Percentiles rank a stretch among this genome's conserved stretches.
These are phyloP conservation scores for Pantherophis guttatus DNA, from an alignment of 2,113 vertebrate genomes.

Conservation along the genomic window DNA sequence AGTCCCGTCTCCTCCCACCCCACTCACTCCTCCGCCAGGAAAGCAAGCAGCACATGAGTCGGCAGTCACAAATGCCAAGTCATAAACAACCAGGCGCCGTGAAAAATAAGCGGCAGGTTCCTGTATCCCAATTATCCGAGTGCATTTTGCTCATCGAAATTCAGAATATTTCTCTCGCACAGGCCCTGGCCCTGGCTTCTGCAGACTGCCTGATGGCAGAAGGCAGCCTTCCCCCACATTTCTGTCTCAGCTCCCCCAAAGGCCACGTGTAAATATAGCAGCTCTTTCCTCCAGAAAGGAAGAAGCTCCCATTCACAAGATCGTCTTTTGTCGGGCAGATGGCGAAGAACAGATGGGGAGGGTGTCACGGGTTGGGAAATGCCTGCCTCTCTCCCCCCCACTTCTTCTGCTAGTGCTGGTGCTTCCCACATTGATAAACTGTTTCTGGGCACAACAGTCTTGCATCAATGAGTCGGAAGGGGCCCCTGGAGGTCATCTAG, in stretches of 20 bases:
- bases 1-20: background rate
- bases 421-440: background rate
- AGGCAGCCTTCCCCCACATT: background rate
- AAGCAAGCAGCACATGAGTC: background rate
- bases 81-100: background rate
- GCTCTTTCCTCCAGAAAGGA: background rate
- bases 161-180: background rate
- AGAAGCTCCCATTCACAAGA: background rate
- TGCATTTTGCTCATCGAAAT: background rate
- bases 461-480: background rate
- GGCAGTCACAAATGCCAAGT: background rate
- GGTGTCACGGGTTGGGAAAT: background rate
- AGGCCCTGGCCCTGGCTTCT: background rate
- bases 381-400: background rate
- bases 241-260: background rate
- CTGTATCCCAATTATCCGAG: background rate
- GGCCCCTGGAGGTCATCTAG: background rate
- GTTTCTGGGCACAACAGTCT: background rate
- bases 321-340: background rate
- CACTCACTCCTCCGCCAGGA: background rate
- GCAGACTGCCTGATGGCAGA: background rate
- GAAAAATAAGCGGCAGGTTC: background rate
- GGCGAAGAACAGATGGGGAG: background rate
- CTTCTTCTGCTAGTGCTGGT: background rate
- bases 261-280: background rate